These are phyloP conservation scores for Tribolium castaneum DNA, from an alignment of 1,140 invertebrate species.

Conservation along the genomic window DNA sequence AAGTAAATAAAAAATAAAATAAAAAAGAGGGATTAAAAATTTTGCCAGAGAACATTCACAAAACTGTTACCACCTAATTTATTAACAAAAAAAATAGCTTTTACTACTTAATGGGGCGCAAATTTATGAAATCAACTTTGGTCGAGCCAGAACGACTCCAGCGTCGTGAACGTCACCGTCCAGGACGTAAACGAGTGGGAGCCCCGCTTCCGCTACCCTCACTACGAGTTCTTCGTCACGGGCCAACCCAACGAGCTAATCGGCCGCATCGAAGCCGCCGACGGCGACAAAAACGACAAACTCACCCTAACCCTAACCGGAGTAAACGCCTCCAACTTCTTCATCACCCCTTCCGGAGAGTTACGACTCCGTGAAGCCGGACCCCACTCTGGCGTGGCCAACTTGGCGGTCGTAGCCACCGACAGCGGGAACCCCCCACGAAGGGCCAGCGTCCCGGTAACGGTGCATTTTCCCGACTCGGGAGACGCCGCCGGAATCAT, in stretches of 20 bases:
- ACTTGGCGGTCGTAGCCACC: slow-evolving; percentile 73
- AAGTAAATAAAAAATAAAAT: too few species aligned
- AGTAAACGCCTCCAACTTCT: slow-evolving; percentile 69
- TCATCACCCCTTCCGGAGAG: slow-evolving; percentile 58
- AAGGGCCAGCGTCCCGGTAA: slow-evolving; percentile 79
- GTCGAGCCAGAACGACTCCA: slow-evolving; percentile 81
- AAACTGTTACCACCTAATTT: too few species aligned
- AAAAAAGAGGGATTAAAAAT: too few species aligned
- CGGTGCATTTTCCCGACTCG: slow-evolving; percentile 74
- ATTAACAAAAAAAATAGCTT: too few species aligned
- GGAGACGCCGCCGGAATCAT: slow-evolving; percentile 63
- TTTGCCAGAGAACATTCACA: too few species aligned
- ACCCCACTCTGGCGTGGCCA: slow-evolving; percentile 66
- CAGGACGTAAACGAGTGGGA: slow-evolving; percentile 94
- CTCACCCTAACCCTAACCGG: slow-evolving; percentile 78
- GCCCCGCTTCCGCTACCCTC: slow-evolving; percentile 86
- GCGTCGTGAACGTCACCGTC: slow-evolving; percentile 80
- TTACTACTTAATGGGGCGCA: too few species aligned
- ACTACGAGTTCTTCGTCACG: slow-evolving; percentile 84
- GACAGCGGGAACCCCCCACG: slow-evolving; percentile 82
- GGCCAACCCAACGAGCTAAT: slow-evolving; percentile 67
- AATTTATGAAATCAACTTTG: too few species aligned
- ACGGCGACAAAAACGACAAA: slow-evolving; percentile 82
- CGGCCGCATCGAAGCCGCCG: slow-evolving; percentile 79
- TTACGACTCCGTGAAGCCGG: slow-evolving; percentile 51